Evolutionary conservation across 2,888 invertebrate species (phyloP), one percentile per base, ranked within the genome.

Genomic region (Mantis religiosa): DNA sequence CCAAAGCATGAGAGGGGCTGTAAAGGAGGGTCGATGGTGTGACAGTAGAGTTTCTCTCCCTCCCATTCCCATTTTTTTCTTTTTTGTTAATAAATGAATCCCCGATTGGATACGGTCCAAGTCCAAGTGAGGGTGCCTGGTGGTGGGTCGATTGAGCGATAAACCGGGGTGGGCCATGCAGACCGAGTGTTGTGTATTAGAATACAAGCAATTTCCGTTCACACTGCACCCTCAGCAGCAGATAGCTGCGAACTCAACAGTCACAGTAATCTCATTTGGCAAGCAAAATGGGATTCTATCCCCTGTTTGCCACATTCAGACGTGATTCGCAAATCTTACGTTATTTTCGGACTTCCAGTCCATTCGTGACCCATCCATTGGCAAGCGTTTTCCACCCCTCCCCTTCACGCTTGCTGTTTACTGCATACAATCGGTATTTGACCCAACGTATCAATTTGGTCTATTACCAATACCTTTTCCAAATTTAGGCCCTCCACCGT

Each of bases 71-170:
- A 54, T 71, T 71, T 71, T 71, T 71, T 71, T 8, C 15, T 81
- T 87, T 87, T 87, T 88, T 89, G 89, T 89, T 89, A 89, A 89
- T 89, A 88, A 89, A 89, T 88, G 89, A 89, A 89, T 87, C 89
- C 87, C 83, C 88, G 89, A 88, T 89, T 89, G 89, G 89, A 88
- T 85, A 88, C 28, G 86, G 28, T 89, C 88, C 89, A 89, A 88
- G 81, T 9, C 41, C 27, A 82, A 81, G 86, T 83, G 89, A 87
- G 86, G 84, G 85, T 82, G 88, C 84, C 28, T 82, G 82, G 88
- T 27, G 83, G 15, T n/a, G 34, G 82, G 87, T 12, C 28, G 87
- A 81, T 20, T 85, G 86, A 34, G 84, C 28, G 28, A 28, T 20
- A 28, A 83, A 83, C 34, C 34, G 41, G 84, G 85, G 85, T 85